phyloP scores from a whole-genome alignment of 2,888 invertebrate species.

The Drosophila antonietae region DNA sequence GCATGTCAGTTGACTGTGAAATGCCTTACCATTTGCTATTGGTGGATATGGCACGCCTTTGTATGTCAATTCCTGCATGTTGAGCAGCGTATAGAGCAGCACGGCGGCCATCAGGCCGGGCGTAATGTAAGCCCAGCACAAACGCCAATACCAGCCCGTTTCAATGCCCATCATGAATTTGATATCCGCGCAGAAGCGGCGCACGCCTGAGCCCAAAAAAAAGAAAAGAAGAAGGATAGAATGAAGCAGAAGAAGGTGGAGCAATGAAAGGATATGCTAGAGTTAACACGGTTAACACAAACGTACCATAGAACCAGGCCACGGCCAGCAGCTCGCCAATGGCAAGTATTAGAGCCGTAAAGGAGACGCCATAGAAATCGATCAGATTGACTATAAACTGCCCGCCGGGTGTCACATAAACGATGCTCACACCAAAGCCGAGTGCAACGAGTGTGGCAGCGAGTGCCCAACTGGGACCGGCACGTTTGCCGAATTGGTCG shows the following conservation, averaged over 20 bases:
- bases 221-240: too few species aligned
- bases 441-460: slow-evolving; percentile 84
- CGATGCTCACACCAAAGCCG: slow-evolving; percentile 87
- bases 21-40: slow-evolving; percentile 86
- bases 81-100: slow-evolving; percentile 89
- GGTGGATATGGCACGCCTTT: slow-evolving; percentile 87
- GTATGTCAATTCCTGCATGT: slow-evolving; percentile 87
- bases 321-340: slow-evolving; percentile 89
- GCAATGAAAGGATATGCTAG: not conserved
- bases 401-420: slow-evolving; percentile 90
- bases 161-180: slow-evolving; percentile 91
- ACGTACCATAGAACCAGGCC: slow-evolving; percentile 90
- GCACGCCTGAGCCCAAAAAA: slow-evolving; percentile 85
- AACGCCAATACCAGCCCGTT: slow-evolving; percentile 89
- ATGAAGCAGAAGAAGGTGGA: not conserved
- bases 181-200: slow-evolving; percentile 89
- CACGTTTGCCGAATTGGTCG: slow-evolving; percentile 83
- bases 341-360: slow-evolving; percentile 89
- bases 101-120: slow-evolving; percentile 89
- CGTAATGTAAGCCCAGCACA: slow-evolving; percentile 92
- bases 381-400: slow-evolving; percentile 90
- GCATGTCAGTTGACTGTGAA: not conserved
- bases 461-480: slow-evolving; percentile 85
- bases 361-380: slow-evolving; percentile 90
- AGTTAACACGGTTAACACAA: slow-evolving; percentile 1